A percentile compares a stretch with the other conserved stretches of the same genome.
phyloP scores from a whole-genome alignment of 2,888 invertebrate species.

The Drosophila prostipennis region DNA sequence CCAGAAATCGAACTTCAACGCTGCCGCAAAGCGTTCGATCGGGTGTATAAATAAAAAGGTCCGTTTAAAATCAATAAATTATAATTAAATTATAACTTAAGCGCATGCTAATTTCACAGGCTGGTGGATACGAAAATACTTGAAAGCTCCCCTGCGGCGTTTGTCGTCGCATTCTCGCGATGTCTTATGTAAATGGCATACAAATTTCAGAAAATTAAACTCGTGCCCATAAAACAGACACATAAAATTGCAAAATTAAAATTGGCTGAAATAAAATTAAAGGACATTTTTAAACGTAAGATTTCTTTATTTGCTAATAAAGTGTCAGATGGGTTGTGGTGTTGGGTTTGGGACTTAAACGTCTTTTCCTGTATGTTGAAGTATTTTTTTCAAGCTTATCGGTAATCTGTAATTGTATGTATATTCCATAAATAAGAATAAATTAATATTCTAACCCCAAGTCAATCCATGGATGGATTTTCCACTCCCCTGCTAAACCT shows the following conservation, averaged over 20 bases:
- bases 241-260: slow-evolving; percentile 36
- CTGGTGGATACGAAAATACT: slow-evolving; percentile 15
- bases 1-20: slow-evolving; percentile 73
- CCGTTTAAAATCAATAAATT: slow-evolving; percentile 80
- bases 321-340: background rate
- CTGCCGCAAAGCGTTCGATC: slow-evolving; percentile 52
- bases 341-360: background rate
- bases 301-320: background rate
- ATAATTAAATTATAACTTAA: slow-evolving; percentile 82
- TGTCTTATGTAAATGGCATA: slow-evolving; percentile 49
- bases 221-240: slow-evolving; percentile 56
- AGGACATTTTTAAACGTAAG: slow-evolving; percentile 6
- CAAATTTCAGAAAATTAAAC: slow-evolving; percentile 61
- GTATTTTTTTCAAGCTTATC: background rate
- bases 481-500: background rate
- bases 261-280: slow-evolving; percentile 44
- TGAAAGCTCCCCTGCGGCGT: slow-evolving; percentile 58
- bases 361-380: no score
- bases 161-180: slow-evolving; percentile 65
- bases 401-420: background rate
- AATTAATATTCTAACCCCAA: background rate
- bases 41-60: slow-evolving; percentile 53
- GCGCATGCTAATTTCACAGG: slow-evolving; percentile 77
- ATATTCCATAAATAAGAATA: background rate
- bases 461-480: background rate